Evolutionary conservation across 2,113 vertebrate species (phyloP).

Genomic region (Rafetus swinhoei): DNA sequence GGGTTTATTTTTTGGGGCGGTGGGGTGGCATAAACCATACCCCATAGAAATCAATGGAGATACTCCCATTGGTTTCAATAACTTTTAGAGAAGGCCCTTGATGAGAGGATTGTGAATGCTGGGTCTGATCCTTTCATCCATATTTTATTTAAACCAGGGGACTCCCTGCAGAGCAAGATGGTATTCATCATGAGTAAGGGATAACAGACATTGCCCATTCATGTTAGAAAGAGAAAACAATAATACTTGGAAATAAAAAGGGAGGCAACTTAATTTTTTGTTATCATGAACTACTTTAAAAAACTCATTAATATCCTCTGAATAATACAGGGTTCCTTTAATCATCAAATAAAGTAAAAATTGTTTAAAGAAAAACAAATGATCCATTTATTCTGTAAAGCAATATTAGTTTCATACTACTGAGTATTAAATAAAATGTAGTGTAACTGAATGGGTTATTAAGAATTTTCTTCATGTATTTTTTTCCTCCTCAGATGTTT

Average conservation of each 20-base stretch:
- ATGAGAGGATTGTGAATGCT: not conserved
- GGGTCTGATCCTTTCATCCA: not conserved
- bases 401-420: not conserved
- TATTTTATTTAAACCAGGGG: accelerated
- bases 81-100: not conserved
- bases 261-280: not conserved
- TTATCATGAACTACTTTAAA: not conserved
- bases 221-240: not conserved
- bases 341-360: not conserved
- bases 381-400: not conserved
- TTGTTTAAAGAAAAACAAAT: not conserved
- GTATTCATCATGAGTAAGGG: not conserved
- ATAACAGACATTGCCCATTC: not conserved
- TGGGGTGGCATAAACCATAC: not conserved
- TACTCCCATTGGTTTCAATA: not conserved
- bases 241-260: not conserved
- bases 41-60: not conserved
- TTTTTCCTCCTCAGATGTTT: not conserved
- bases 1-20: no score
- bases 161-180: not conserved
- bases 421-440: not conserved
- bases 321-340: not conserved
- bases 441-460: not conserved
- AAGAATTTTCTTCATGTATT: not conserved
- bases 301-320: not conserved